Evolutionary conservation across 2,113 vertebrate genomes (phyloP).

Genomic region (Cyphomyrus plagiostoma): DNA sequence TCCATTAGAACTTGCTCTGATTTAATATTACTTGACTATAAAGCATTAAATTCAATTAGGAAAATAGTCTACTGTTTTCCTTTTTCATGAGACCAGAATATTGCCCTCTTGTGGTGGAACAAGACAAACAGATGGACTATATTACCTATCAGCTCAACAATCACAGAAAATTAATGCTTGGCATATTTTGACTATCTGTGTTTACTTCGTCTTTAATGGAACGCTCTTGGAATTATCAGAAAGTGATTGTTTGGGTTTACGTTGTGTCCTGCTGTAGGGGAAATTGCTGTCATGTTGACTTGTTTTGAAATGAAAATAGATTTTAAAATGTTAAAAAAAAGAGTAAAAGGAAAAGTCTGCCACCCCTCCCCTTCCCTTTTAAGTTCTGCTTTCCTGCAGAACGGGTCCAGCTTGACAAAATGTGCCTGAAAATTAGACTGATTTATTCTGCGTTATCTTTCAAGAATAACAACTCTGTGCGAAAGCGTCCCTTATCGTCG

Average conservation of each 20-base stretch:
- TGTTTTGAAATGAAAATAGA: conserved; percentile 3
- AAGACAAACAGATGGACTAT: not conserved
- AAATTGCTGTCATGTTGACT: conserved; percentile 45
- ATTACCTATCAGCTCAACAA: not conserved
- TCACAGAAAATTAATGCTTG: not conserved
- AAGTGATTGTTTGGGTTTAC: conserved; percentile 52
- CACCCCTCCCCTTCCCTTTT: conserved; percentile 22
- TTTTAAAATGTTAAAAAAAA: not conserved
- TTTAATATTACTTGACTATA: not conserved
- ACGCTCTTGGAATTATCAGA: conserved; percentile 46
- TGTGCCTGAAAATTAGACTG: not conserved
- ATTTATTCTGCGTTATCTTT: conserved; percentile 4
- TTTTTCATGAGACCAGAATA: not conserved
- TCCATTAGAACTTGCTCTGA: not conserved
- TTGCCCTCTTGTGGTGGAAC: conserved; percentile 31
- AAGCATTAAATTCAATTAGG: not conserved
- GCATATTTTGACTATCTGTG: not conserved
- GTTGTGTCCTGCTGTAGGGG: conserved; percentile 42
- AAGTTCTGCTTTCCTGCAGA: conserved; percentile 14
- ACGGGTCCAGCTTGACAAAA: not conserved
- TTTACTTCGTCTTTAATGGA: conserved; percentile 36
- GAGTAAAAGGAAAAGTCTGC: conserved; percentile 5
- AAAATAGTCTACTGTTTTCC: not conserved
- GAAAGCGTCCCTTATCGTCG: conserved; percentile 23
- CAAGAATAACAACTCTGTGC: conserved; percentile 19